These are phyloP conservation scores for Martes martes DNA, from an alignment of 2,113 vertebrate genomes.

Conservation along the genomic window DNA sequence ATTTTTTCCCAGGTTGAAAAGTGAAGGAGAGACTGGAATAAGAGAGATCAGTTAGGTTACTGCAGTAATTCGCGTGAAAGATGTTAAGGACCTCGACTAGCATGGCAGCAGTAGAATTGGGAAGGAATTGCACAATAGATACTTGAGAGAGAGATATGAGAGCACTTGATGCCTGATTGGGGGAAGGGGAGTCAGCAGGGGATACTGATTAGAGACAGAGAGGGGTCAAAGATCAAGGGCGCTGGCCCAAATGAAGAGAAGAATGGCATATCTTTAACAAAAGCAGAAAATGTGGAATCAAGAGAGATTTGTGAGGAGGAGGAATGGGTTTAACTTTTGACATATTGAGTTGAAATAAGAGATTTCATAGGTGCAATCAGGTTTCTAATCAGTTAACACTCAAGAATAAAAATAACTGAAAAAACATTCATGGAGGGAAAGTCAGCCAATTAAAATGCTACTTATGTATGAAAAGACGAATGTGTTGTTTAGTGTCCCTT, in stretches of 20 bases:
- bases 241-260: neutral
- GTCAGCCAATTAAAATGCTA: neutral
- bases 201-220: neutral
- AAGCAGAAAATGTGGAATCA: neutral
- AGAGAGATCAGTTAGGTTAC: neutral
- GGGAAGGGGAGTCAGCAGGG: neutral
- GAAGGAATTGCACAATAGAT: neutral
- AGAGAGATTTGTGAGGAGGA: neutral
- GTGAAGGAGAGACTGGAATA: neutral
- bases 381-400: neutral
- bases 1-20: conserved; percentile 10
- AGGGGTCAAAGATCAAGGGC: neutral
- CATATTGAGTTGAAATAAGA: neutral
- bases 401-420: neutral
- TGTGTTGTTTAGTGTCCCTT: neutral
- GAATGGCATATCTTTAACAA: neutral
- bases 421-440: neutral
- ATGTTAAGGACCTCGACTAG: neutral
- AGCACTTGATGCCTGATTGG: neutral
- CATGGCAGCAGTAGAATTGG: neutral
- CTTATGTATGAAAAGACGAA: neutral
- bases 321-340: neutral
- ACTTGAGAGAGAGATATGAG: neutral
- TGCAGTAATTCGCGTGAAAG: neutral
- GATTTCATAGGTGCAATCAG: neutral